A percentile compares a stretch with the other conserved stretches of the same genome.
phyloP scores from a whole-genome alignment of 2,113 vertebrate genomes.

The Nycticorax nycticorax region DNA sequence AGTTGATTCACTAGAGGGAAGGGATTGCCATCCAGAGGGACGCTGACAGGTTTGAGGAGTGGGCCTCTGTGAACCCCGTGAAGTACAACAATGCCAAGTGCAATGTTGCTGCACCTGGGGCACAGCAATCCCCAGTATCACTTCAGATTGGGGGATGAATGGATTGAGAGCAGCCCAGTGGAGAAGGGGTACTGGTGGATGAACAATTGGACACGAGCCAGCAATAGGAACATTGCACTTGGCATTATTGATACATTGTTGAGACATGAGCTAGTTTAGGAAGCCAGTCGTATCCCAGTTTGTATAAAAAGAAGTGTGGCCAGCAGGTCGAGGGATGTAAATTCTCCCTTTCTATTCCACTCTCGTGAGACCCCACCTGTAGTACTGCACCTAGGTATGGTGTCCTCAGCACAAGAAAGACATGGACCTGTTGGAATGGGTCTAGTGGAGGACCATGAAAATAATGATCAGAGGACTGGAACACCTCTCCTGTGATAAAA shows the following conservation, averaged over 20 bases:
- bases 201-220: not conserved
- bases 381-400: not conserved
- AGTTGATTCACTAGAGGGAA: not conserved
- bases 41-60: not conserved
- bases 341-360: not conserved
- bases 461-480: not conserved
- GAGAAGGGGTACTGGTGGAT: rapidly evolving
- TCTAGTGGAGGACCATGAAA: not conserved
- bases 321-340: rapidly evolving
- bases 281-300: rapidly evolving
- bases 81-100: not conserved
- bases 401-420: not conserved
- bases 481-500: not conserved
- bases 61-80: not conserved
- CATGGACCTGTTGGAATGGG: rapidly evolving
- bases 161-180: rapidly evolving
- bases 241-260: too few relatives aligned
- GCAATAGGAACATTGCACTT: too few relatives aligned
- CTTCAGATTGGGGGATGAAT: rapidly evolving
- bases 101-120: not conserved
- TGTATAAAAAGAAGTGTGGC: not conserved
- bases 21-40: not conserved
- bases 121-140: too few relatives aligned
- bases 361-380: not conserved
- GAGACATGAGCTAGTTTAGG: not conserved